Conservation (phyloP, 2,113 vertebrate genomes). For the Cyprinodon variegatus region DNA sequence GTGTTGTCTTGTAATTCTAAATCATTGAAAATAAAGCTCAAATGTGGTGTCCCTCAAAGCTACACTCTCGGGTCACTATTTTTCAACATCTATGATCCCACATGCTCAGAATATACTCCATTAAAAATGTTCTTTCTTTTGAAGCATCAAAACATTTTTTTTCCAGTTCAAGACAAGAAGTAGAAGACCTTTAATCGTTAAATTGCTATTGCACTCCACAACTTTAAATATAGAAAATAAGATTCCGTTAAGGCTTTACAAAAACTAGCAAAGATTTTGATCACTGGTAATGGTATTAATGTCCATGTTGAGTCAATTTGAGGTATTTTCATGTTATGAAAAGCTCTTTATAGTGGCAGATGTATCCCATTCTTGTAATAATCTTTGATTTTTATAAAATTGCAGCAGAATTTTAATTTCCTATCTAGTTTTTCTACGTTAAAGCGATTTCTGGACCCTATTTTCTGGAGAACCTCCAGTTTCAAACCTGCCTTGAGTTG, state of each 20-base stretch:
- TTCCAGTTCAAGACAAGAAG: too few relatives aligned
- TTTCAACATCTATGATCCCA: background rate
- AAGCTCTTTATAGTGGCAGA: background rate
- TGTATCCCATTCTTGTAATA: background rate
- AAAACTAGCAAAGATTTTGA: background rate
- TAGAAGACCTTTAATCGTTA: too few relatives aligned
- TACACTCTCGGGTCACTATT: background rate
- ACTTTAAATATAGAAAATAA: too few relatives aligned
- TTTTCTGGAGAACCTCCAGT: background rate
- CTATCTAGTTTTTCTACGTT: background rate
- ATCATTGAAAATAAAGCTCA: background rate
- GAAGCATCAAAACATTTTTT: background rate
- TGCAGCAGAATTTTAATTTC: background rate
- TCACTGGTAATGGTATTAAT: background rate
- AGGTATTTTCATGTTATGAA: background rate
- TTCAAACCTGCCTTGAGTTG: background rate
- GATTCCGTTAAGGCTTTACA: too few relatives aligned
- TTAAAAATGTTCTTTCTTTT: background rate
- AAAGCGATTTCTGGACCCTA: background rate
- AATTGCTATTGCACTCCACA: too few relatives aligned
- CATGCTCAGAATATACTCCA: background rate
- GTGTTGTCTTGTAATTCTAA: background rate
- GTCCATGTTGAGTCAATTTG: background rate
- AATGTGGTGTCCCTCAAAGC: background rate
- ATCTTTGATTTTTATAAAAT: background rate